Conservation (phyloP, 1,140 invertebrate species). For the Laodelphax striatellus region DNA sequence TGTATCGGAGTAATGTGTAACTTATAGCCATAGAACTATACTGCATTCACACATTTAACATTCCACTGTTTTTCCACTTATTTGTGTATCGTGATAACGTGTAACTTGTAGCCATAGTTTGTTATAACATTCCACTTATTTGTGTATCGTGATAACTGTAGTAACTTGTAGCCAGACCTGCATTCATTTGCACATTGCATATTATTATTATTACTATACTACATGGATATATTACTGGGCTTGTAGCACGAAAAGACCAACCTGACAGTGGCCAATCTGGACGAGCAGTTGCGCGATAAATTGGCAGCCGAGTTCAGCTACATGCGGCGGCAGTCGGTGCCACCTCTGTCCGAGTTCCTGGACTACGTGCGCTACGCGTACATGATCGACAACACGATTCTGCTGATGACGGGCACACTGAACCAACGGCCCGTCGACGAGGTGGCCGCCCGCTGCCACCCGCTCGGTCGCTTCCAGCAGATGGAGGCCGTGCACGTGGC, state of each 20-base stretch:
- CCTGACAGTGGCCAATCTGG: constrained; percentile 90
- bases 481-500: constrained; percentile 99
- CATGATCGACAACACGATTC: constrained; percentile 99
- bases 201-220: too few species aligned
- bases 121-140: too few species aligned
- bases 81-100: too few species aligned
- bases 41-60: too few species aligned
- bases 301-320: constrained; percentile 97
- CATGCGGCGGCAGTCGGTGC: constrained; percentile 91
- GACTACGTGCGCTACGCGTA: constrained; percentile 95
- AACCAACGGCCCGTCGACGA: constrained; percentile 97
- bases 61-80: too few species aligned
- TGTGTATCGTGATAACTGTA: too few species aligned
- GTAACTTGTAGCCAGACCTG: too few species aligned
- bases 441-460: constrained; percentile 60
- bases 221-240: constrained; percentile 3
- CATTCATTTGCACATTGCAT: too few species aligned
- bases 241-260: constrained; percentile 96
- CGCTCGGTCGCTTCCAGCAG: constrained; percentile 96
- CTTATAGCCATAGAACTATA: too few species aligned
- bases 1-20: too few species aligned
- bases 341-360: constrained; percentile 91
- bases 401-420: constrained; percentile 94
- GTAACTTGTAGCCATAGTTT: too few species aligned
- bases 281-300: constrained; percentile 96